Evolutionary conservation across 35 echinoderm and acorn worm genomes (phyloP), one percentile per base, ranked within the genome.

Genomic region (Acanthaster planci): DNA sequence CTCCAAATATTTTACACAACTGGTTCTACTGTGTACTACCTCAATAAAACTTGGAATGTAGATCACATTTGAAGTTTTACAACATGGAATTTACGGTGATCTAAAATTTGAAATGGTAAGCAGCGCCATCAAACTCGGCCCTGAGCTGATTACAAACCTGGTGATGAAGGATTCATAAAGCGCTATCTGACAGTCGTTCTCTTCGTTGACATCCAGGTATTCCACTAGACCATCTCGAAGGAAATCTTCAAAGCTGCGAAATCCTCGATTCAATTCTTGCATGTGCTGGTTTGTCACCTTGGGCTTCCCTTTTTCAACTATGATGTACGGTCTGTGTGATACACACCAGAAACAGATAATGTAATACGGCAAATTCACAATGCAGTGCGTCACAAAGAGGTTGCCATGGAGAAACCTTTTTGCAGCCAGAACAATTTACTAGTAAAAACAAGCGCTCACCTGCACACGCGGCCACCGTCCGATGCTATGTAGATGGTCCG

Each of bases 201-300:
- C 95, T 84, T 98, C 95, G 67, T 98, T 98, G 5, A 98, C 95
- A 60, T 98, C 95, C 39, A 98, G 72, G 53, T 98, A 98, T 40
- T 98, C 95, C 16, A 98, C 95, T 12, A 98, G 84, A 17, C 95
- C 95, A 64, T 98, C 91, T 55, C 91, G 34, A 10, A 98, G 68
- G 60, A 98, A 98, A 77, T 98, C 95, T 72, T 98, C 95, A 93
- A 98, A 98, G 84, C 95, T 88, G 8, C 95, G 80, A 39, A 98
- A 85, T 35, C 88, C 95, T 85, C 84, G 80, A 44, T 88, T 91
- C 27, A 98, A 40, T 59, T 94, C 95, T 36, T 88, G 80, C 31
- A 98, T 98, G 60, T 98, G 95, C 39, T 87, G 81, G 40, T 88
- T 82, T 6, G 58, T 79, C 38, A 98, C 91, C 53, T 86, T 90